phyloP scores from a whole-genome alignment of 2,888 invertebrate species.

The Hermaeophaga mercurialis region DNA sequence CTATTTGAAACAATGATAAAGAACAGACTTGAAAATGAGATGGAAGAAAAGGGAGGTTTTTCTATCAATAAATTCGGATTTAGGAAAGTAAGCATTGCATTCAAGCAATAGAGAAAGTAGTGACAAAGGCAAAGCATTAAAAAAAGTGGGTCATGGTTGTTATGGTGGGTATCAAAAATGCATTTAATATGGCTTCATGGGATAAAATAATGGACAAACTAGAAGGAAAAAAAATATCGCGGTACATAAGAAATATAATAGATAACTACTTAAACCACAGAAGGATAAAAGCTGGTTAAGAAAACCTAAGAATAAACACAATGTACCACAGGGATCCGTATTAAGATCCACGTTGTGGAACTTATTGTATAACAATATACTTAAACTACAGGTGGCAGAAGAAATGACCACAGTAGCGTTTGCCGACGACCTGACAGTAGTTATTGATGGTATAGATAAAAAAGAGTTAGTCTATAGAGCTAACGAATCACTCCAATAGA shows the following conservation, averaged over 20 bases:
- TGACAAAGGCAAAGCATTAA: neutral
- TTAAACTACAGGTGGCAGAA: no score
- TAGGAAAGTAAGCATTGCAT: neutral
- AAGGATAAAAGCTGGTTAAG: neutral
- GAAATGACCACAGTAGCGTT: no score
- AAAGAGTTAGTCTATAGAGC: no score
- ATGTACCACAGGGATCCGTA: neutral
- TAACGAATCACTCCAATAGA: no score
- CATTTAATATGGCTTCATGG: neutral
- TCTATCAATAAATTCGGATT: neutral
- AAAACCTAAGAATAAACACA: neutral
- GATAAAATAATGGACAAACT: neutral
- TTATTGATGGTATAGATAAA: no score
- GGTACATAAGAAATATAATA: neutral
- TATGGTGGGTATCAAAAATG: neutral
- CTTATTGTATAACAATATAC: neutral
- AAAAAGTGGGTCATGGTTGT: neutral
- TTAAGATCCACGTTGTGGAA: neutral
- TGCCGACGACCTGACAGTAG: no score
- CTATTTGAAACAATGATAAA: neutral
- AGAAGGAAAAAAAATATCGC: neutral
- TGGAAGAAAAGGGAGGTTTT: neutral
- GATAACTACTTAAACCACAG: neutral
- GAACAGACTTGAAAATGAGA: neutral
- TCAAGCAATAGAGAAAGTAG: neutral